These are phyloP conservation scores for Parauchenoglanis ngamensis DNA, from an alignment of 2,797 vertebrate genomes.

Conservation along the genomic window DNA sequence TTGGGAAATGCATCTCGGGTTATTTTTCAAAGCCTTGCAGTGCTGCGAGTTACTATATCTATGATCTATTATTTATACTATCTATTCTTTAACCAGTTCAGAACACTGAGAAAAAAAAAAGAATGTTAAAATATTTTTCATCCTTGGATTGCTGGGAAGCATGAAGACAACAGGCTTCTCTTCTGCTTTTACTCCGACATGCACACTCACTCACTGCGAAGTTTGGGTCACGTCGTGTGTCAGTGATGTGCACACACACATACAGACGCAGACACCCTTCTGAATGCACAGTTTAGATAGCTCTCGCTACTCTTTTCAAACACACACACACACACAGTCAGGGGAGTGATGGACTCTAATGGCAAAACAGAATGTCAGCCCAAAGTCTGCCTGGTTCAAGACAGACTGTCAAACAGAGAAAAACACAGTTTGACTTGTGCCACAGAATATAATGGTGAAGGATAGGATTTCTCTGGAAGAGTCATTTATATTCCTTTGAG, in stretches of 20 bases:
- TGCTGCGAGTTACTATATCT: neutral
- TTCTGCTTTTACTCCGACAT: constrained; percentile 33
- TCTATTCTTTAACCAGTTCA: neutral
- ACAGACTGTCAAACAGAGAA: constrained; percentile 40
- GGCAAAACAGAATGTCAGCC: constrained; percentile 41
- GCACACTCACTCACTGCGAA: neutral
- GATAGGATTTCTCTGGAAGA: neutral
- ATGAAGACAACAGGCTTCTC: constrained; percentile 29
- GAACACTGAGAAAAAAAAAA: neutral
- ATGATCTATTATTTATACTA: neutral
- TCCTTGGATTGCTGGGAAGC: neutral
- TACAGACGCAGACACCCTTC: neutral
- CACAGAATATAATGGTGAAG: constrained; percentile 24
- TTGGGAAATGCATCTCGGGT: too few relatives aligned
- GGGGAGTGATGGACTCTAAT: constrained; percentile 52
- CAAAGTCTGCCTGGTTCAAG: constrained; percentile 36
- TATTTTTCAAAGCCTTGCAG: neutral
- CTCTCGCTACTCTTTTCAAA: neutral
- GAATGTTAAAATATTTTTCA: neutral
- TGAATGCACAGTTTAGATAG: neutral
- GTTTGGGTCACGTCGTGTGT: too few relatives aligned
- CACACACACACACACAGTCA: constrained; percentile 28
- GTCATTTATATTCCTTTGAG: constrained; percentile 30
- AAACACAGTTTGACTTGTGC: constrained; percentile 19
- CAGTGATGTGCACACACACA: neutral